Percentiles rank a stretch among this genome's conserved stretches.
Conservation (phyloP, 2,888 invertebrate species). For the Candidula unifasciata region DNA sequence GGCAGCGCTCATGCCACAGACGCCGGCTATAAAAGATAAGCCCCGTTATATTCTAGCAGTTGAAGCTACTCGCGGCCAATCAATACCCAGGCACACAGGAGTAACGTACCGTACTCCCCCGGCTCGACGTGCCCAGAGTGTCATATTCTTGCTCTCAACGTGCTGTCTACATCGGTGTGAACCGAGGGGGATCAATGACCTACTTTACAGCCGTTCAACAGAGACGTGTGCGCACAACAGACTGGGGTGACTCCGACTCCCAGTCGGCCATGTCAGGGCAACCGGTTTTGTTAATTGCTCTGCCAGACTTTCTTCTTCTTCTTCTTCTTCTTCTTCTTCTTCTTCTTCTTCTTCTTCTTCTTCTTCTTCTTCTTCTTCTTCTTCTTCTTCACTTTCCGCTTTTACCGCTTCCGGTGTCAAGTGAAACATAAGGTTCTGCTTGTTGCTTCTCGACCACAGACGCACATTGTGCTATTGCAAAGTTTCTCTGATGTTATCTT, state of each 20-base stretch:
- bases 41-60: not conserved
- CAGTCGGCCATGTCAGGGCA: slow-evolving; percentile 21
- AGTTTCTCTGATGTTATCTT: too few relatives aligned
- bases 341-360: too few relatives aligned
- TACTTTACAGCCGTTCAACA: not conserved
- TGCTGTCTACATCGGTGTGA: not conserved
- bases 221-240: not conserved
- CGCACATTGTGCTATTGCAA: too few relatives aligned
- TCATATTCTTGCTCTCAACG: not conserved
- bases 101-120: not conserved
- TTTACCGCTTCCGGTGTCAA: too few relatives aligned
- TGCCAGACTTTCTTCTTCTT: too few relatives aligned
- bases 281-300: not conserved
- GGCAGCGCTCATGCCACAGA: too few relatives aligned
- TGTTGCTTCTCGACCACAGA: too few relatives aligned
- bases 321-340: too few relatives aligned
- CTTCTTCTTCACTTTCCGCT: too few relatives aligned
- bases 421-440: too few relatives aligned
- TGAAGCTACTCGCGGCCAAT: not conserved
- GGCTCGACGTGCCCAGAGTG: not conserved
- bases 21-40: not conserved
- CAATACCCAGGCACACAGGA: not conserved
- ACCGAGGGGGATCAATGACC: slow-evolving; percentile 7
- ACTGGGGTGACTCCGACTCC: slow-evolving; percentile 23
- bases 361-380: too few relatives aligned